Base-by-base conservation (phyloP, 1,140 invertebrate species). In the Caenorhabditis brenneri region DNA sequence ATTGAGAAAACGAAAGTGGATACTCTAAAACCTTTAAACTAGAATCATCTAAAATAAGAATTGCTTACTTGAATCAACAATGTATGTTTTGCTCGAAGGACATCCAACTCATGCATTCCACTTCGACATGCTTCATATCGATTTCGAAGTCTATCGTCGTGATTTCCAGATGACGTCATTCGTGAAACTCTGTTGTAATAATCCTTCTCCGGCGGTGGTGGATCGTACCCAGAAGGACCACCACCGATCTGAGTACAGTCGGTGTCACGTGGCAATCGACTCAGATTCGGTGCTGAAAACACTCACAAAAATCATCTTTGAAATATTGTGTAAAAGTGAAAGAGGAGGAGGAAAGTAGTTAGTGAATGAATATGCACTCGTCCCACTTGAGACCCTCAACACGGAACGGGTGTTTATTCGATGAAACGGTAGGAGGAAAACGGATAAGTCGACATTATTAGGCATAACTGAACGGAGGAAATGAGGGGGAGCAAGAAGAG, bases 171-270 rank as follows among this genome's bases (percentile, higher is more conserved):
- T 65, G 58, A 65, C 58, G 58, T 65, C 58, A 65, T 65, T 22
- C 58, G 58, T 36, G 58, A 31, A 36, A 65, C 58, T n/a, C 65
- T 74, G 24, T 36, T 39, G 36, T 74, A 74, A 46, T 74, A 74
- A 74, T 74, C 65, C 36, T 74, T 74, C 10, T 74, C 65, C 24
- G 65, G 65, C 42, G 65, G 65, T 74, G 65, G 65, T 74, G 65
- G 65, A 74, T 36, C 65, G 65, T 74, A 74, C 65, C 65, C 65
- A 74, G 65, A 74, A 74, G 65, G 36, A 74, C 65, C 65, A 74
- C 65, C 65, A 74, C 36, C 65, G 22, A 74, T 74, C 65, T 42
- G 65, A 74, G 65, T 42, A 74, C 65, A 46, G 65, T 74, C 65
- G 36, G 65, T 42, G 36, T 74, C 65, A 27, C 33, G 33, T 74